Evolutionary conservation across 1,140 invertebrate species (phyloP), one percentile per base, ranked within the genome.

Genomic region (Drosophila nigromelanica): DNA sequence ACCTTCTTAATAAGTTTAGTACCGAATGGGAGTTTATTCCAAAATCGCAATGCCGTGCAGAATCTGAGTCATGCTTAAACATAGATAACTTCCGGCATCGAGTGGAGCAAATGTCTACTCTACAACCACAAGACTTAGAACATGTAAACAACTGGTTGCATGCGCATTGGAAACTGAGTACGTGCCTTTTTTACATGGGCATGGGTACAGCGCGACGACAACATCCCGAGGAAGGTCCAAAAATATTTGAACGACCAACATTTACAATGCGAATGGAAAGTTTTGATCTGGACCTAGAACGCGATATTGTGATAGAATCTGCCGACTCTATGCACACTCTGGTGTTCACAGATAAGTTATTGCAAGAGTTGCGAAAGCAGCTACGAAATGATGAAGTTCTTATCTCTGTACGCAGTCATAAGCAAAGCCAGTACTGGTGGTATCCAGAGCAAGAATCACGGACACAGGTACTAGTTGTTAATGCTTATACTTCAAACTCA

Each of bases 21-120:
- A 24, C 47, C 6, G 76, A 78, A 43, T 78, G 76, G 73, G 76
- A 76, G 14, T 78, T 71, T 40, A 72, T 78, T 11, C 76, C 76
- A 11, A 78, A 78, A 35, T 67, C 76, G 0, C 76, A 78, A 33
- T 78, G 76, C 21, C 68, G 68, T n/a, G 61, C 76, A 8, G 73
- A 76, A 35, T 78, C 76, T 1, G 73, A 76, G 37, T 76, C 76
- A 5, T 78, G 76, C 8, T 27, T 78, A 5, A 78, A 76, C 21
- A 72, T 76, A 33, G 62, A 76, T 48, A 62, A 73, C 15, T 78
- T 76, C 42, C 47, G 73, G 2, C 47, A 76, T 6, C 35, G 58
- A 11, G 14, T 67, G 6, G 76, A 78, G 7, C 76, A 78, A 37
- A 67, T 78, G 73, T 72, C 76, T 4, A 68, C 52, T 0, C 33